Percentiles rank a stretch among this genome's conserved stretches.
Conservation (phyloP, 2,113 vertebrate genomes). For the Neolamprologus brichardi region DNA sequence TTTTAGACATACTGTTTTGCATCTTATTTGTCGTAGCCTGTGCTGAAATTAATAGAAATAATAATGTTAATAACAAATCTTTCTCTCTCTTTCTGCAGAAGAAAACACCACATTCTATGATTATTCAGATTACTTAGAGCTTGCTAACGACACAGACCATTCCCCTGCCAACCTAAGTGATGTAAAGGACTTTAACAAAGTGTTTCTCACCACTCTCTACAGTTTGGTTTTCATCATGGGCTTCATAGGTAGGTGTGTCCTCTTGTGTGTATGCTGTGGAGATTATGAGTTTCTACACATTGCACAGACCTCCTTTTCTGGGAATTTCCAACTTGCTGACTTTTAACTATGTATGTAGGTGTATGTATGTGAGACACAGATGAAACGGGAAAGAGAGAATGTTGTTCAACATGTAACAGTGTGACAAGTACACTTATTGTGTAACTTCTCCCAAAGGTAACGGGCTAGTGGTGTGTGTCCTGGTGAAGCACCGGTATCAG, state of each 20-base stretch:
- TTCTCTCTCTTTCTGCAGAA: accelerated
- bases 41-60: accelerated
- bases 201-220: conserved; percentile 57
- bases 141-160: accelerated
- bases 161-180: accelerated
- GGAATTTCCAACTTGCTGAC: accelerated
- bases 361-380: too few relatives aligned
- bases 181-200: conserved; percentile 18
- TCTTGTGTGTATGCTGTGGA: neutral
- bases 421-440: too few relatives aligned
- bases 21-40: neutral
- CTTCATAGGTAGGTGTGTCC: conserved; percentile 36
- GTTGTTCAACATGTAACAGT: too few relatives aligned
- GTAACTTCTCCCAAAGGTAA: too few relatives aligned
- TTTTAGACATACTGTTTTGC: neutral
- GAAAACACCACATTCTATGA: accelerated
- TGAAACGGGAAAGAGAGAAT: too few relatives aligned
- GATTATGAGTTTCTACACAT: neutral
- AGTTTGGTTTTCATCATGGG: conserved; percentile 54
- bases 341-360: accelerated
- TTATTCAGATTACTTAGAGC: neutral
- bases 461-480: too few relatives aligned
- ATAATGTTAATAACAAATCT: accelerated
- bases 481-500: too few relatives aligned
- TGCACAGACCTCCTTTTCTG: too few relatives aligned